Base-by-base conservation (phyloP, 2,888 invertebrate species). In the Troides oblongomaculatus region DNA sequence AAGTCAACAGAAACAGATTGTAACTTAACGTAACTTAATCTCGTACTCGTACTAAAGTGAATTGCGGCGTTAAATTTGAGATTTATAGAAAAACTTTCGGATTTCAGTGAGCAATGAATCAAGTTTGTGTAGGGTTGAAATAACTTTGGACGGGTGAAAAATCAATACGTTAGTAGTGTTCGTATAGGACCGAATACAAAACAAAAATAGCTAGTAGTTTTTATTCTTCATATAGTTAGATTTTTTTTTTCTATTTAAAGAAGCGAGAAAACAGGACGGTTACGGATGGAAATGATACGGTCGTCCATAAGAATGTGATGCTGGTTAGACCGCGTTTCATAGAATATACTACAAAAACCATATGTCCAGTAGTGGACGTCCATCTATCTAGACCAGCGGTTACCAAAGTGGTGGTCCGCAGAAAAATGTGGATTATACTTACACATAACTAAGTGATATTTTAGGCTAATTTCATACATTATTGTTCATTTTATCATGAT, bases 51-150 rank as follows among this genome's bases (percentile, higher is more conserved):
- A 72, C 61, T 62, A 57, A 56, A 65, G 68, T 70, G 68, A 74
- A 74, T 73, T 73, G 74, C 70, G 72, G 69, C 74, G 73, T 72
- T 72, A 73, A 75, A 75, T 70, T 71, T 64, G 64, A 74, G 74
- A 76, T 74, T 76, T 75, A 76, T 75, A 72, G 71, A 65, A 70
- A 71, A 76, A 76, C 74, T 76, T 75, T 72, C 62, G 65, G 73
- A 72, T 72, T 73, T 72, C 62, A 72, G 73, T 71, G 39, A 71
- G 72, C 72, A 67, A 75, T 75, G 73, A 72, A 74, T 75, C 76
- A 73, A 75, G 72, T 64, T 71, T 73, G 70, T 71, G 70, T 72
- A 60, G 65, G 69, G 64, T 72, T 70, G 71, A 61, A 64, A 50
- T 39, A 66, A 62, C 70, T 36, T 70, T 71, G 72, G 74, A n/a